A percentile compares a stretch with the other conserved stretches of the same genome.
Conservation (phyloP, 2,113 vertebrate genomes). For the Boulengeromyrus knoepffleri region DNA sequence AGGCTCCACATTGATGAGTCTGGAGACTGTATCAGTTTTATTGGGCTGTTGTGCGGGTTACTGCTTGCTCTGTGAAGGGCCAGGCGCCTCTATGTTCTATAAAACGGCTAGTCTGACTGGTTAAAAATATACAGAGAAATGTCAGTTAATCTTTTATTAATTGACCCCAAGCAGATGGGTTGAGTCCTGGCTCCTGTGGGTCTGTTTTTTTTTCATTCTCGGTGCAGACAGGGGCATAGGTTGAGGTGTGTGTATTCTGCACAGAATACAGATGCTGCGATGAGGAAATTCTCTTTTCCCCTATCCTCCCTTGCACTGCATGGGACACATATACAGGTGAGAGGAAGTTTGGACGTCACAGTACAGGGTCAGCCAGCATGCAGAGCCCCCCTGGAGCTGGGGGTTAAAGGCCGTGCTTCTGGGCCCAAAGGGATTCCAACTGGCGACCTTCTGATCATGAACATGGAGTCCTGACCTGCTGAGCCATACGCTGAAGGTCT, state of each 20-base stretch:
- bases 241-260: background rate
- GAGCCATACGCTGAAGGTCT: background rate
- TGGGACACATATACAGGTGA: background rate
- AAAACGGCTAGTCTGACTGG: constrained; percentile 28
- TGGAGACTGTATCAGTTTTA: background rate
- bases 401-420: background rate
- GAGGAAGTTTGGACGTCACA: background rate
- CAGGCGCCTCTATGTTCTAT: background rate
- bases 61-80: background rate
- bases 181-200: background rate
- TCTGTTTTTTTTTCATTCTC: background rate
- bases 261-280: background rate
- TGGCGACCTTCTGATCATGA: background rate
- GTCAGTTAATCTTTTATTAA: background rate
- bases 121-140: background rate
- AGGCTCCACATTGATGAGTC: background rate
- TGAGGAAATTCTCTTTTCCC: background rate
- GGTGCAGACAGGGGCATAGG: background rate
- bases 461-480: too few species aligned
- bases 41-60: background rate
- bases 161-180: background rate
- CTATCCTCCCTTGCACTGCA: background rate
- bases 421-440: background rate
- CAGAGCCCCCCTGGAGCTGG: background rate
- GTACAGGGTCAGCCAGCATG: background rate